A percentile compares a stretch with the other conserved stretches of the same genome.
These are phyloP conservation scores for Eretmocerus hayati DNA, from an alignment of 2,888 invertebrate genomes.

Conservation along the genomic window DNA sequence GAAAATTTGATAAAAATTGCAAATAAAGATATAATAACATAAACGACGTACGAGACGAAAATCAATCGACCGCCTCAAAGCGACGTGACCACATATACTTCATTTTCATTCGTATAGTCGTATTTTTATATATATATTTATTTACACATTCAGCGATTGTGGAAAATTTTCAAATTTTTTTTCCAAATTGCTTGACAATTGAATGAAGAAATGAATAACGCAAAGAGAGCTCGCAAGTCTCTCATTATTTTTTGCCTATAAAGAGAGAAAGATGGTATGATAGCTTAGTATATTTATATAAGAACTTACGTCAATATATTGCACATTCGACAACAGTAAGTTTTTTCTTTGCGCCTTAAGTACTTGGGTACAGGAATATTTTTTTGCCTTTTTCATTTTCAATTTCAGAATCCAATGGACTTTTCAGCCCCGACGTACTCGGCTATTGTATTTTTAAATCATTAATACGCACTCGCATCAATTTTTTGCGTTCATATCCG, in stretches of 20 bases:
- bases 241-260: too few species aligned
- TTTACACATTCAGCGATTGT: conserved; percentile 38
- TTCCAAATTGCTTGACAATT: conserved; percentile 21
- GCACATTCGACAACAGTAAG: conserved; percentile 48
- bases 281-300: too few species aligned
- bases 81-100: conserved; percentile 39
- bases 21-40: conserved; percentile 17
- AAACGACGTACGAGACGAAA: conserved; percentile 5
- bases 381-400: conserved; percentile 19
- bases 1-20: conserved; percentile 15
- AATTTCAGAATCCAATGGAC: conserved; percentile 16
- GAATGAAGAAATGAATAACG: conserved; percentile 14
- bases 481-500: too few species aligned
- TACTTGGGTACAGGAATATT: conserved; percentile 42
- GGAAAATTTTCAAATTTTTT: conserved; percentile 22
- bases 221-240: conserved; percentile 6
- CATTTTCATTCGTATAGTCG: conserved; percentile 28
- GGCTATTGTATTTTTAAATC: too few species aligned
- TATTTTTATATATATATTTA: conserved; percentile 41
- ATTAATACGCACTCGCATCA: too few species aligned
- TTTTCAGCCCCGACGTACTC: too few species aligned
- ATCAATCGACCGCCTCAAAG: conserved; percentile 35
- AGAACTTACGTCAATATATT: conserved; percentile 46
- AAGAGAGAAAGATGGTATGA: too few species aligned
- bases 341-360: conserved; percentile 33